phyloP scores from a whole-genome alignment of 2,888 invertebrate genomes.

The Trissonchulus latispiculum region DNA sequence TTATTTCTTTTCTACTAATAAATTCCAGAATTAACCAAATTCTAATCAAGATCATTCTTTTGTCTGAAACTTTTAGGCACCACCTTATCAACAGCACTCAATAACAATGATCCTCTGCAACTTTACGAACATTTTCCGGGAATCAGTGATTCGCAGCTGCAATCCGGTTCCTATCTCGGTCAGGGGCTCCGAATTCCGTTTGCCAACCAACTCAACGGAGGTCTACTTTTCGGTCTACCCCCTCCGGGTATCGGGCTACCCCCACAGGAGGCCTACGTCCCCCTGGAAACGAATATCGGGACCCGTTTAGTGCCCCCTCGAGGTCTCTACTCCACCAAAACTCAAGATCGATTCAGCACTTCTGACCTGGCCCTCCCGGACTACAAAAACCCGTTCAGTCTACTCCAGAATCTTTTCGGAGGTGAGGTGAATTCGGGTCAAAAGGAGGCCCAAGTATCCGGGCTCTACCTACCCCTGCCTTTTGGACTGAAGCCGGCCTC shows the following conservation, averaged over 20 bases:
- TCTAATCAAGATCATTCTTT: too few species aligned
- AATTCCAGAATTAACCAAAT: too few species aligned
- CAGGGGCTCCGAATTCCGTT: neutral
- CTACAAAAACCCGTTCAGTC: neutral
- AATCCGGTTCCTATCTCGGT: slow-evolving; percentile 16
- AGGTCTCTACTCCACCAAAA: slow-evolving; percentile 3
- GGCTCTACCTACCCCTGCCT: slow-evolving; percentile 8
- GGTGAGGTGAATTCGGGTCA: neutral
- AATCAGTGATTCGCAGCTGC: too few species aligned
- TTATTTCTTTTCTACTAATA: too few species aligned
- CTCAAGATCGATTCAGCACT: neutral
- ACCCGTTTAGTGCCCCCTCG: neutral
- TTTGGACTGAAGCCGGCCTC: slow-evolving; percentile 12
- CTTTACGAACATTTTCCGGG: too few species aligned
- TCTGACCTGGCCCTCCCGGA: neutral
- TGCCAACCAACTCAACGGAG: neutral
- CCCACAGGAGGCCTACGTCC: slow-evolving; percentile 9
- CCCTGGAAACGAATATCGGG: neutral
- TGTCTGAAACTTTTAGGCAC: too few species aligned
- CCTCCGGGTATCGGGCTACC: neutral
- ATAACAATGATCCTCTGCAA: too few species aligned
- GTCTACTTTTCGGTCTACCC: slow-evolving; percentile 4
- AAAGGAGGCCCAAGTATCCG: slow-evolving; percentile 4
- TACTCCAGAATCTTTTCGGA: neutral
- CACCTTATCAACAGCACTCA: too few species aligned